Base-by-base conservation (phyloP, 2,797 vertebrate genomes). In the Pogonophryne albipinna region DNA sequence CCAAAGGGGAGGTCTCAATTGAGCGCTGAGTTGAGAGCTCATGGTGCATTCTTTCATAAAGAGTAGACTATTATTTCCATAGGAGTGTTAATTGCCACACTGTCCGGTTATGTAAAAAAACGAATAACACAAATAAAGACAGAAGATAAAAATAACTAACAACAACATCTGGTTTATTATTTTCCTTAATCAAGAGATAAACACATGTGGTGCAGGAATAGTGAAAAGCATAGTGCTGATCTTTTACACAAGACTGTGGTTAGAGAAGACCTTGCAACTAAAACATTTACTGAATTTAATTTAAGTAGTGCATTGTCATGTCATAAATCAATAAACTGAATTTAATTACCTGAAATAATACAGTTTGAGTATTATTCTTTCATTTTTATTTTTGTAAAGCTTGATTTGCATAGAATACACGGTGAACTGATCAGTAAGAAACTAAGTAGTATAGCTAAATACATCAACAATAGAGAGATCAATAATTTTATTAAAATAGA, bases 1-100 rank as follows among this genome's bases (percentile, higher is more conserved):
- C 41, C 44, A 61, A 60, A 31, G 49, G 17, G 55, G 52, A 11
- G 38, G 56, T 46, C 63, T 78, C 46, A 70, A 47, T 41, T 72
- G 52, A 73, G 50, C 50, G 20, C 19, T 31, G 61, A 60, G 42
- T 5, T 9, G 34, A 38, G 20, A 71, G 45, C 71, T 69, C 5
- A 17, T 57, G 56, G 31, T 56, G 73, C 3, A 65, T 61, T 66
- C 42, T 67, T 3, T 19, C 57, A 58, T 19, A 41, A 19, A 38
- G 8, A 38, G 34, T 9, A 38, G 34, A 38, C 8, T 38, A 38
- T 27, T 27, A 27, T 66, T 78, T 77, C 56, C 63, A 74, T 76
- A 74, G 47, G 42, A 80, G 51, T 45, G 68, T 61, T 83, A 74
- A 85, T 87, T 78, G 68, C 67, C 62, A 56, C 46, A 19, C 51